Evolutionary conservation across 2,888 invertebrate genomes (phyloP).

Genomic region (Sphecodes monilicornis): DNA sequence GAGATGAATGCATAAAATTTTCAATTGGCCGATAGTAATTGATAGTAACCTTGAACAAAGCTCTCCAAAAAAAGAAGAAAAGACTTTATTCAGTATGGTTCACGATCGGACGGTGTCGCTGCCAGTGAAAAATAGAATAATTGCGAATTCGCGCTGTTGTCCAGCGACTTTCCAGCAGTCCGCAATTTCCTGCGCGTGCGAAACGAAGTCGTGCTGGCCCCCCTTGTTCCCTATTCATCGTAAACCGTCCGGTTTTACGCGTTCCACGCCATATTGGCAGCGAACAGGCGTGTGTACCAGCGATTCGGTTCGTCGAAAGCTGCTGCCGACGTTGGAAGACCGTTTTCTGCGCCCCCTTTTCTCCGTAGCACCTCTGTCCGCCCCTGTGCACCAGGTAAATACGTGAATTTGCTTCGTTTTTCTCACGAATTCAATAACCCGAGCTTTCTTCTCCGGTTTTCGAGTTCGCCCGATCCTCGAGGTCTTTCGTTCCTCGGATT

Average conservation of each 20-base stretch:
- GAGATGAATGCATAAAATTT: too few species aligned
- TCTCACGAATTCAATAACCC: conserved; percentile 7
- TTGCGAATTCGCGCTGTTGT: conserved; percentile 60
- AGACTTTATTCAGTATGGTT: background rate
- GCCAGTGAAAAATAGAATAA: conserved; percentile 58
- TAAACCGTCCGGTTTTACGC: conserved; percentile 63
- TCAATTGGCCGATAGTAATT: background rate
- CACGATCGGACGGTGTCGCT: background rate
- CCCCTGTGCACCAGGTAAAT: background rate
- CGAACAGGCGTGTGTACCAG: background rate
- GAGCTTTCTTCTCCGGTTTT: background rate
- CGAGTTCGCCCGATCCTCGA: background rate
- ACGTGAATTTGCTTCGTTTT: conserved; percentile 13
- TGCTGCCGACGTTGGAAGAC: background rate
- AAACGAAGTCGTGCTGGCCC: conserved; percentile 55
- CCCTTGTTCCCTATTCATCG: conserved; percentile 19
- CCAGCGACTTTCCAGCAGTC: conserved; percentile 42
- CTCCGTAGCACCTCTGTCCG: background rate
- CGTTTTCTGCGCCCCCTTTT: background rate
- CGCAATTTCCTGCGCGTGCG: conserved; percentile 57
- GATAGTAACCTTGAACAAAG: background rate
- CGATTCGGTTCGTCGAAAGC: conserved; percentile 8
- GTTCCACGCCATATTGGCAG: conserved; percentile 51
- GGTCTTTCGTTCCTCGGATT: background rate
- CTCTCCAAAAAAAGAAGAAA: background rate